Evolutionary conservation across 2,888 invertebrate species (phyloP), one percentile per base, ranked within the genome.

Genomic region (Acronicta leporina): DNA sequence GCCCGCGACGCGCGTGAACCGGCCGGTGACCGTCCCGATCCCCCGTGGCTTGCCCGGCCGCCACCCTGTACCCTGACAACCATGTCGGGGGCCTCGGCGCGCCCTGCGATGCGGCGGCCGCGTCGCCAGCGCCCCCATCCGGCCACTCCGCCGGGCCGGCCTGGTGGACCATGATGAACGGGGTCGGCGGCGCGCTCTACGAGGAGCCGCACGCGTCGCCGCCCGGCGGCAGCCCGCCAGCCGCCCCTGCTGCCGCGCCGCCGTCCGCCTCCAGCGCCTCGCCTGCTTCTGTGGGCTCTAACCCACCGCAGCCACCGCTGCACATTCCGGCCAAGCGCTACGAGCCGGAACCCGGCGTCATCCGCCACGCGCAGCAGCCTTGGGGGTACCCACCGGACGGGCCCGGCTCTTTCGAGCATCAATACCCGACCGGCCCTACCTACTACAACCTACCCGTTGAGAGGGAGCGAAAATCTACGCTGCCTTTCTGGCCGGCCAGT

Each of bases 241-340:
- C 96, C 63, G 96, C 96, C 66, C 96, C 96, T 54, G 96, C 96
- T 65, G 95, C 96, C 75, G 96, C 96, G 73, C 96, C 96, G 73
- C 89, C 95, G 84, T 93, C 95, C 66, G 93, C 94, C 66, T 92
- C 94, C 84, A 92, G 92, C 93, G 93, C 92, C 85, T 92, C 95
- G 86, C 96, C 96, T 83, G 91, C 96, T 67, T 93, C 94, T 64
- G 95, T 95, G 52, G 95, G 96, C 86, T 96, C 96, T 87, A 96
- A 96, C 91, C 96, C 97, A 63, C 96, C 96, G 65, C 96, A 96
- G 84, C 97, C 97, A 58, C 97, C 97, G 70, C 95, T 98, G 71
- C 98, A 98, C 95, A 98, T 98, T 92, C 98, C 98, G 75, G 98
- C 98, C 84, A 98, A 98, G 92, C 95, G 98, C 78, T 96, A 95